A percentile compares a stretch with the other conserved stretches of the same genome.
phyloP scores from a whole-genome alignment of 1,140 invertebrate genomes.

The Apis dorsata region DNA sequence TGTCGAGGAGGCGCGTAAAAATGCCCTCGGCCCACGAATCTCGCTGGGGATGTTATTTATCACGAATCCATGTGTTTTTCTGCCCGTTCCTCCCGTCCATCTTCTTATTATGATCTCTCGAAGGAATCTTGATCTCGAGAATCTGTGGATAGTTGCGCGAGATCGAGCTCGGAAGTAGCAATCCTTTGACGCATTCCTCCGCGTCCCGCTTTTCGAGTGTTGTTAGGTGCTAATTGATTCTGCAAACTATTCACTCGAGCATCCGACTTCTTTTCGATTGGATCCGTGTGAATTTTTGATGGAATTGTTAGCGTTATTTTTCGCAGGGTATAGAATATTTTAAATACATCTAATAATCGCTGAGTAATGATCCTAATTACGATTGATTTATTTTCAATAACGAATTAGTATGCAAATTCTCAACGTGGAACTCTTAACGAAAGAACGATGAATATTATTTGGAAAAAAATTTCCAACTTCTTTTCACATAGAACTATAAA shows the following conservation, averaged over 20 bases:
- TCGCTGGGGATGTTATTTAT: conserved; percentile 25
- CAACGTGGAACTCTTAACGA: too few relatives aligned
- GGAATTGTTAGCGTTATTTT: background rate
- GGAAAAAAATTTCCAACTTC: too few relatives aligned
- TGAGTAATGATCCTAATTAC: too few relatives aligned
- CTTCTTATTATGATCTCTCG: background rate
- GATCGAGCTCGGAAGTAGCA: background rate
- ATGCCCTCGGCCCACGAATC: background rate
- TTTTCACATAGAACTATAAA: too few relatives aligned
- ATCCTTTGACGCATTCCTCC: conserved; percentile 19
- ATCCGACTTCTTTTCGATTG: background rate
- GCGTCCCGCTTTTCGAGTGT: background rate
- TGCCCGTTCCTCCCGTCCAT: background rate
- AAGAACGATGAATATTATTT: too few relatives aligned
- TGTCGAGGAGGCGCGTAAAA: conserved; percentile 2
- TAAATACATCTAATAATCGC: too few relatives aligned
- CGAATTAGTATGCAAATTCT: too few relatives aligned
- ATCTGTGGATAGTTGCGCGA: background rate
- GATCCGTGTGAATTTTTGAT: background rate
- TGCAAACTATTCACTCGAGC: conserved; percentile 8
- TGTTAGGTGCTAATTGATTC: conserved; percentile 33
- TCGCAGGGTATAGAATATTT: too few relatives aligned
- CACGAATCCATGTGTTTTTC: background rate
- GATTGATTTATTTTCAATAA: too few relatives aligned
- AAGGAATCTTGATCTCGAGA: background rate